Conservation (phyloP, 2,797 vertebrate species). For the Kryptopterus vitreolus region DNA sequence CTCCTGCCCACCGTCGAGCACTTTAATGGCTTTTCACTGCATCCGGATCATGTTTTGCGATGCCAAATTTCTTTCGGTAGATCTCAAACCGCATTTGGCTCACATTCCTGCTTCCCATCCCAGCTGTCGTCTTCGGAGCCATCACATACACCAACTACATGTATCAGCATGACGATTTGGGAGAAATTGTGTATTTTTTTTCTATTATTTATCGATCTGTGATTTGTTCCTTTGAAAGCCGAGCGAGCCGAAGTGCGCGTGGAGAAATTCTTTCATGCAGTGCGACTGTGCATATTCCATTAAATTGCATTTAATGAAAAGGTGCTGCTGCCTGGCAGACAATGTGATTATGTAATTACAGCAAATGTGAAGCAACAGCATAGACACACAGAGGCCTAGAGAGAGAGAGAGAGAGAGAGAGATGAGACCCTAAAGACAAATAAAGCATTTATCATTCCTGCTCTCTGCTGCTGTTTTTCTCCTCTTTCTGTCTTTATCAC, state of each 20-base stretch:
- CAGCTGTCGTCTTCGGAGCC: no score
- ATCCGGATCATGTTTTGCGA: no score
- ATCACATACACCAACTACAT: neutral
- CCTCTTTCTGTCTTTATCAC: neutral
- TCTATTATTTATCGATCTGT: neutral
- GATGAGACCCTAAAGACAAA: neutral
- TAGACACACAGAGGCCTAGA: neutral
- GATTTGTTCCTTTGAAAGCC: neutral
- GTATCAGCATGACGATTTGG: neutral
- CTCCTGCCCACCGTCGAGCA: no score
- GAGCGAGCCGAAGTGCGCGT: neutral
- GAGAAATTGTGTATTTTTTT: neutral
- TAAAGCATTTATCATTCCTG: neutral
- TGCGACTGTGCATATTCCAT: constrained; percentile 29
- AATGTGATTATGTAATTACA: constrained; percentile 38
- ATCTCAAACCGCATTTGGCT: no score
- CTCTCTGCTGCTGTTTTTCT: neutral
- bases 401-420: neutral
- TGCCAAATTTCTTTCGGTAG: no score
- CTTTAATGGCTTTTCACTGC: no score
- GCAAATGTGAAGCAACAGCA: constrained; percentile 13
- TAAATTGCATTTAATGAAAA: constrained; percentile 56
- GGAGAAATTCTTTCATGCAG: neutral
- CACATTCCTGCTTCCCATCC: no score
- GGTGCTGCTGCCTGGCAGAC: constrained; percentile 45